These are phyloP conservation scores for Peucedramus taeniatus DNA, from an alignment of 2,113 vertebrate species.

Conservation along the genomic window DNA sequence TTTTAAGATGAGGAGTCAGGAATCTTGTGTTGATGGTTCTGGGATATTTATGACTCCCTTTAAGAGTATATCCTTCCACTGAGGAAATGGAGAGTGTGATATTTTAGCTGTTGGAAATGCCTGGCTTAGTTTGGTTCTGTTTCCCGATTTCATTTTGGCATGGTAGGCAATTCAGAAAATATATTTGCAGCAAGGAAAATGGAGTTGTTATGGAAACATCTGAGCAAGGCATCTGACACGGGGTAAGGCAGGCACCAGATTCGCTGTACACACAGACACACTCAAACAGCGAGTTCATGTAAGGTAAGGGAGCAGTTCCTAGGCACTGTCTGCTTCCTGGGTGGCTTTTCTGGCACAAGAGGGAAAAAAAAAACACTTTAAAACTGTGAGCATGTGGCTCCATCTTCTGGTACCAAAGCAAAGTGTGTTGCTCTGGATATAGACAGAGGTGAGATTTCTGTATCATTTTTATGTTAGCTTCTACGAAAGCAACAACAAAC, in stretches of 20 bases:
- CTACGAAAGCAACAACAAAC: neutral
- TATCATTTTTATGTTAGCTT: neutral
- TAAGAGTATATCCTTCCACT: neutral
- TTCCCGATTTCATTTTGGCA: neutral
- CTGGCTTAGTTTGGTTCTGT: neutral
- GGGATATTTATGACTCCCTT: neutral
- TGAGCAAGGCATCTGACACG: neutral
- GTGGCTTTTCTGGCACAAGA: neutral
- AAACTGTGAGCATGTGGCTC: slow-evolving; percentile 33
- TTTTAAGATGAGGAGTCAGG: neutral
- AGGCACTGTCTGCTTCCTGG: neutral
- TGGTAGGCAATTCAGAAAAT: neutral
- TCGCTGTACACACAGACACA: neutral
- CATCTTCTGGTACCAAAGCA: slow-evolving; percentile 41
- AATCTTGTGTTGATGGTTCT: neutral
- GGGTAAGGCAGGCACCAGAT: neutral
- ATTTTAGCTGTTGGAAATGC: neutral
- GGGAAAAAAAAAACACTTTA: neutral
- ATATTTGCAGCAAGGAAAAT: slow-evolving; percentile 1
- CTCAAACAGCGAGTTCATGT: slow-evolving; percentile 1
- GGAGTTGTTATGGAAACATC: slow-evolving; percentile 27
- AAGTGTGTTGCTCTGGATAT: neutral
- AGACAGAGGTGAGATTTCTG: neutral
- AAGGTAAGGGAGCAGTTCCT: slow-evolving; percentile 23
- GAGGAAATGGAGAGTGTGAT: neutral